Conservation (phyloP, 2,888 invertebrate species). For the Merodon equestris region DNA sequence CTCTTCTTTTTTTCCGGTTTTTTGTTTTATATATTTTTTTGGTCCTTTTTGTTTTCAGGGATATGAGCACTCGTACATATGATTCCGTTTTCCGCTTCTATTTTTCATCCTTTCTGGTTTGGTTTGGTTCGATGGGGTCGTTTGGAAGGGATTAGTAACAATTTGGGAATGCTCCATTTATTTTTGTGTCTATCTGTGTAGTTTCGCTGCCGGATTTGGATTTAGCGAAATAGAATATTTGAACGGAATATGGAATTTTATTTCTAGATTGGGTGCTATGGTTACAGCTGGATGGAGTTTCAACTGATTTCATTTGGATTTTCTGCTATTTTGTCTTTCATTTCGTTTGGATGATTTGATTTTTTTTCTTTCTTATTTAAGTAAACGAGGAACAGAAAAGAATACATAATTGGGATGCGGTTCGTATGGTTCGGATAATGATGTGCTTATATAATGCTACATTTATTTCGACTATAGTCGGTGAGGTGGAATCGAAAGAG, state of each 20-base stretch:
- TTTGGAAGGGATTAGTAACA: slow-evolving; percentile 63
- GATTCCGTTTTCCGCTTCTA: background rate
- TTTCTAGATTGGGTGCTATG: slow-evolving; percentile 21
- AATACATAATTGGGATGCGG: no score
- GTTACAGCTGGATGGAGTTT: slow-evolving; percentile 24
- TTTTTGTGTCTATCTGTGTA: slow-evolving; percentile 33
- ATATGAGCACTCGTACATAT: background rate
- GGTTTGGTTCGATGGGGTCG: slow-evolving; percentile 28
- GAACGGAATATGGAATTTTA: slow-evolving; percentile 44
- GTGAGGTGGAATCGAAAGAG: no score
- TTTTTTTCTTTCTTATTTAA: no score
- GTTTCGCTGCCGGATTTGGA: slow-evolving; percentile 26
- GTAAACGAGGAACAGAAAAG: no score
- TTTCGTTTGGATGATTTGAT: no score
- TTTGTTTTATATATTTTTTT: background rate
- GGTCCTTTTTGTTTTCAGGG: background rate
- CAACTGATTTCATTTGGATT: slow-evolving; percentile 13
- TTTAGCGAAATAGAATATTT: slow-evolving; percentile 63
- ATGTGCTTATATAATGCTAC: no score
- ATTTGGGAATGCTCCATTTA: slow-evolving; percentile 64
- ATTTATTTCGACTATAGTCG: no score
- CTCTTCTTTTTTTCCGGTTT: slow-evolving; percentile 9
- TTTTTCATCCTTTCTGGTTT: slow-evolving; percentile 13
- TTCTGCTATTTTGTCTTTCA: background rate
- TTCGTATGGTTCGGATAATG: no score